Evolutionary conservation across 2,888 invertebrate genomes (phyloP), one percentile per base, ranked within the genome.

Genomic region (Drosophila formosana): DNA sequence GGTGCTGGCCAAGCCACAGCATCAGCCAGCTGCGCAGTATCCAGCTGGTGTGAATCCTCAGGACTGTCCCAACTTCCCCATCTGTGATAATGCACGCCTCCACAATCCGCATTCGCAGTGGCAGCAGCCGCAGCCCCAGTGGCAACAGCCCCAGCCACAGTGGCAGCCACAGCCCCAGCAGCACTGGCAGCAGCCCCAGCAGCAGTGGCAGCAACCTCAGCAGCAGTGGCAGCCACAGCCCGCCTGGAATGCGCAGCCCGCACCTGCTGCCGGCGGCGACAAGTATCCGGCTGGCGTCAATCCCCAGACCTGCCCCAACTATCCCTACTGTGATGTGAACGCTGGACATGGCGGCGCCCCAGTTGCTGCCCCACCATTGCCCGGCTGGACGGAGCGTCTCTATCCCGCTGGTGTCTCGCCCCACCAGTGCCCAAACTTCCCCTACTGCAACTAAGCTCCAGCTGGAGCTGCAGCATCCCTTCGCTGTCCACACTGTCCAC

Each of bases 261-360:
- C 90, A 23, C 72, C 90, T 18, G 55, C 90, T 1, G 82, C 90
- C 28, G 92, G 90, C 34, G 92, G 89, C 56, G 92, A 92, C 61
- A 92, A 92, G 69, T 93, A 91, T 77, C 93, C 93, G 66, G 93
- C 93, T 71, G 93, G 93, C 66, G 90, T 93, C 25, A 92, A 91
- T 78, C 93, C 93, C 23, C 92, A 93, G 58, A 84, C 92, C 72
- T 93, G 93, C 84, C 93, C 93, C 82, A 93, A 93, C 89, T 93
- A 93, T 90, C 93, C 93, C 68, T 93, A 92, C 91, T 93, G 93
- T 73, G 92, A 92, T 88, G 92, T 91, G 63, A 90, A 91, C 72
- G 92, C 89, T 58, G 92, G 90, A 60, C 89, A 90, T 66, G 83
- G 74, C n/a, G 88, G 84, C 66, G 81, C 85, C 3, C 81, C 83